Conservation (phyloP, 2,113 vertebrate species). For the Proteles cristata region DNA sequence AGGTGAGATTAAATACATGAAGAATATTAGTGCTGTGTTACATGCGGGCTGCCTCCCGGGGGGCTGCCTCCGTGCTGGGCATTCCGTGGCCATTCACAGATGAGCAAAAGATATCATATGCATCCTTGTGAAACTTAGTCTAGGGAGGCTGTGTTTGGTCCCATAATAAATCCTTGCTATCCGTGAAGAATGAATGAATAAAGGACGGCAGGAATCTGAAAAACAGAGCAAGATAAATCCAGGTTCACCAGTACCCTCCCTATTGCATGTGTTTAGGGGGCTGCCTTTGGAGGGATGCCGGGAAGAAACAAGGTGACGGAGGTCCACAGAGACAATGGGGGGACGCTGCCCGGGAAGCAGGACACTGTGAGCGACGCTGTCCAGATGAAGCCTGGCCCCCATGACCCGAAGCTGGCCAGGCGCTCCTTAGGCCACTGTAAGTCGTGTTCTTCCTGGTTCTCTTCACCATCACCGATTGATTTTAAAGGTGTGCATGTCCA, state of each 20-base stretch:
- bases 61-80: background rate
- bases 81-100: background rate
- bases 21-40: background rate
- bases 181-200: background rate
- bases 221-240: background rate
- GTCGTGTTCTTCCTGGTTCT: conserved; percentile 74
- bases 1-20: background rate
- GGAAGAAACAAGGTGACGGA: conserved; percentile 78
- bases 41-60: too few species aligned
- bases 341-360: conserved; percentile 72
- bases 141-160: background rate
- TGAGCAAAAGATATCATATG: background rate
- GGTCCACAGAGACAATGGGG: conserved; percentile 81
- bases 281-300: conserved; percentile 74
- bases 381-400: conserved; percentile 81
- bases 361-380: conserved; percentile 83
- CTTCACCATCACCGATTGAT: background rate
- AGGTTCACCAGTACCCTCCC: background rate
- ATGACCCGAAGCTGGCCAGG: conserved; percentile 86
- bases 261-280: conserved; percentile 5
- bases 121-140: background rate
- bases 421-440: conserved; percentile 87
- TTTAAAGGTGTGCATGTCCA: background rate
- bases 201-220: background rate
- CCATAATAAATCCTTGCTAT: background rate